Base-by-base conservation (phyloP, 64 coral and sea anemone genomes). In the Dendrophyllia cribrosa region DNA sequence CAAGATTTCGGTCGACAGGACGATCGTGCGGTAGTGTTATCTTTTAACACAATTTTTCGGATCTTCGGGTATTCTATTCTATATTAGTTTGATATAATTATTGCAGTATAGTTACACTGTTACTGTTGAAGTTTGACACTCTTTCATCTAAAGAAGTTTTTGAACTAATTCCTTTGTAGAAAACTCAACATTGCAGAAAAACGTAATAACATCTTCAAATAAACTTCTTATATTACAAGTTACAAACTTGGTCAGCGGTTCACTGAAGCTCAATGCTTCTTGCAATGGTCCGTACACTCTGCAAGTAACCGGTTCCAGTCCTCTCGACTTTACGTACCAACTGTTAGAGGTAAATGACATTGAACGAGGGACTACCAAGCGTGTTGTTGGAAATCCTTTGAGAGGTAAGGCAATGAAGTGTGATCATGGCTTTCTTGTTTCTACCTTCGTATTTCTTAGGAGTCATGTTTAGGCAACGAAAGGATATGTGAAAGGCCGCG, bases 271-370 rank as follows among this genome's bases (percentile, higher is more conserved):
- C 16, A 74, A 45, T 45, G 56, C 88, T 49, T 66, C 44, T 9
- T 93, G 92, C 3, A 15, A 20, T 48, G 92, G 86, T 56, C 92
- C 92, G 0, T 93, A 88, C 22, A 66, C 86, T 8, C 86, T 93
- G 26, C 86, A 93, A 58, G 92, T 82, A 44, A 64, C 92, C 25
- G 92, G 85, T 45, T 81, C 69, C 75, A 93, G 92, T 82, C 58
- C 86, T 4, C 17, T 93, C 11, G 92, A 93, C 52, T 83, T 93
- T 48, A 89, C 77, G 0, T 93, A 93, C 92, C 92, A 93, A 72
- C 80, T 93, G 34, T 82, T 93, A 75, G 58, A 51, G 43, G 66
- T 88, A 15, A 76, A 86, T 22, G 75, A 86, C 50, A 6, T 48
- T 12, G 58, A 75, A 47, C 78, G 53, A 45, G 86, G 77, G 4